phyloP scores from a whole-genome alignment of 2,113 vertebrate species.

The Aegotheles bennettii region DNA sequence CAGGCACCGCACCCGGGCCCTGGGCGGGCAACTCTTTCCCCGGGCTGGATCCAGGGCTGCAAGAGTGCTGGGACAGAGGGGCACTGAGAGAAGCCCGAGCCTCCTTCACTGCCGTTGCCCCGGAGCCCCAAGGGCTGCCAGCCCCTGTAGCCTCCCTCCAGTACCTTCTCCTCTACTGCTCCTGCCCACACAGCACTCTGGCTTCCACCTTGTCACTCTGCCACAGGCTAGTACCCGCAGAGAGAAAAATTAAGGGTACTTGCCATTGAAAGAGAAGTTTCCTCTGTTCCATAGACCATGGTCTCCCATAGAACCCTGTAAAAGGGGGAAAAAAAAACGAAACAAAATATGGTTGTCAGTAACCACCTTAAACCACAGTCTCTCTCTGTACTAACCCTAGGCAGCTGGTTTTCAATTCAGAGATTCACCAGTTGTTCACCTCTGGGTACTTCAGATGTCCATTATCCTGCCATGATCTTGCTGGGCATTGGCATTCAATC shows the following conservation, averaged over 20 bases:
- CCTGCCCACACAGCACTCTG: neutral
- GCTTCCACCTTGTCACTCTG: neutral
- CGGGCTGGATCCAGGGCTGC: accelerated
- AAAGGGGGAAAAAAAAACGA: neutral
- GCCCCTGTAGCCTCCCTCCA: neutral
- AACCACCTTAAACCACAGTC: neutral
- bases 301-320: constrained; percentile 85
- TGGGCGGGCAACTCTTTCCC: neutral
- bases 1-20: neutral
- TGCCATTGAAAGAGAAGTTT: constrained; percentile 85
- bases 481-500: neutral
- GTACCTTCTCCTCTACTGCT: accelerated
- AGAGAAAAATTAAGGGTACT: constrained; percentile 30
- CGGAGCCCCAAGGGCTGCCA: accelerated
- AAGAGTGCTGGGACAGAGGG: neutral
- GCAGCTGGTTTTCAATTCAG: neutral
- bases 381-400: neutral
- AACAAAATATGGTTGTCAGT: neutral
- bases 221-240: neutral
- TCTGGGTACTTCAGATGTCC: neutral
- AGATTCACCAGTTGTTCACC: neutral
- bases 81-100: neutral
- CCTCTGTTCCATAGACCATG: constrained; percentile 87
- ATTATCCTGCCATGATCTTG: neutral
- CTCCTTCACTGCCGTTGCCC: neutral